Conservation (phyloP, 2,888 invertebrate genomes). For the Ischnura elegans region DNA sequence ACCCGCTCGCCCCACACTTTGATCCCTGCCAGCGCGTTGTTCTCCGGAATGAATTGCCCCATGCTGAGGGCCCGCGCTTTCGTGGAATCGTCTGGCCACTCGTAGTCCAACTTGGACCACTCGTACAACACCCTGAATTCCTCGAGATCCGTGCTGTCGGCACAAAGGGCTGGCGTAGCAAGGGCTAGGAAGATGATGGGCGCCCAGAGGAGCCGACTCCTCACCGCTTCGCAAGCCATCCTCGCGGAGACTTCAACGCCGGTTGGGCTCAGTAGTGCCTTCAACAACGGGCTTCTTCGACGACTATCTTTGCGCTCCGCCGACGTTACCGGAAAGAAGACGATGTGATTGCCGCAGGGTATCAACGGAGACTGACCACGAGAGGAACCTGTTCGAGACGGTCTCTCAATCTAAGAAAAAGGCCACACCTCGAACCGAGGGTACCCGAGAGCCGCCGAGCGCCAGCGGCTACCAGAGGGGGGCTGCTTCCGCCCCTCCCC, state of each 20-base stretch:
- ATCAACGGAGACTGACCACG: conserved; percentile 42
- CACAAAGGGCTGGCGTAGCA: not conserved
- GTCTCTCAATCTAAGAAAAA: conserved; percentile 52
- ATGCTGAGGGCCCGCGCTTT: conserved; percentile 80
- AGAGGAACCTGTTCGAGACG: conserved; percentile 44
- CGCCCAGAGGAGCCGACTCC: not conserved
- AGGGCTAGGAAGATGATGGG: not conserved
- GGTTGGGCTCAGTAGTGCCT: not conserved
- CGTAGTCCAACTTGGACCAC: conserved; percentile 86
- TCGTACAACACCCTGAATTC: conserved; percentile 78
- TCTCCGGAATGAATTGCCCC: conserved; percentile 83
- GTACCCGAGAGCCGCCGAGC: conserved; percentile 64
- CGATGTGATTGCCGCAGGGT: conserved; percentile 51
- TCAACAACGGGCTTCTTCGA: not conserved
- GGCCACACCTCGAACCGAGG: conserved; percentile 65
- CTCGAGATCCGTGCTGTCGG: conserved; percentile 45
- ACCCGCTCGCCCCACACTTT: conserved; percentile 86
- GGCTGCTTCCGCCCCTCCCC: conserved; percentile 47
- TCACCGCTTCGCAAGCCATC: conserved; percentile 8
- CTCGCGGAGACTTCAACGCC: conserved; percentile 56
- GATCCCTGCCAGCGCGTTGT: conserved; percentile 88
- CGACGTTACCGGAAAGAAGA: conserved; percentile 31
- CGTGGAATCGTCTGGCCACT: conserved; percentile 78
- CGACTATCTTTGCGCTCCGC: not conserved
- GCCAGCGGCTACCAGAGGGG: conserved; percentile 46